phyloP scores from a whole-genome alignment of 2,113 vertebrate species.

The Hippocampus zosterae region DNA sequence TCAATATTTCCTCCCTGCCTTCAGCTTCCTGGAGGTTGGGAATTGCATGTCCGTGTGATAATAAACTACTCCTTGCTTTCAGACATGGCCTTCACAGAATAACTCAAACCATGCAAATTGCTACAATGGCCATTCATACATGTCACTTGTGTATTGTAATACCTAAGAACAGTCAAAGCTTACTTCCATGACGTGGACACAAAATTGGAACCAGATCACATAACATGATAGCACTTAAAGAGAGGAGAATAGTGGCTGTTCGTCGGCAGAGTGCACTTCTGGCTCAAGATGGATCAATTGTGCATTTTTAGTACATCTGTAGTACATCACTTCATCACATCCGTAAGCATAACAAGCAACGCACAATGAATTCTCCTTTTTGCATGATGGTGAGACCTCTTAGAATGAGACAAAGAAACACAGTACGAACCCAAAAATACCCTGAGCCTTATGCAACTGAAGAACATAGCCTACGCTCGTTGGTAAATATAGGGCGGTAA shows the following conservation, averaged over 20 bases:
- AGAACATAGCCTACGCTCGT: constrained; percentile 25
- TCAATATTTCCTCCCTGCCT: constrained; percentile 62
- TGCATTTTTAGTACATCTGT: constrained; percentile 46
- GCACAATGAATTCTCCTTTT: constrained; percentile 51
- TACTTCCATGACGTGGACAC: constrained; percentile 64
- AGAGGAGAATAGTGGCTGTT: constrained; percentile 47
- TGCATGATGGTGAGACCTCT: constrained; percentile 29
- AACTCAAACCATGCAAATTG: constrained; percentile 1
- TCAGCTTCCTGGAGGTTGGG: constrained; percentile 59
- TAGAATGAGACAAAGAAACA: not conserved
- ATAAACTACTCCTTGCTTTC: not conserved
- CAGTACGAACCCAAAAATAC: constrained; percentile 24
- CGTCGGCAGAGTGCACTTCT: constrained; percentile 54
- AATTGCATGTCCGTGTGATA: constrained; percentile 45
- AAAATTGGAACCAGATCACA: constrained; percentile 62
- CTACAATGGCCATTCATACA: constrained; percentile 4
- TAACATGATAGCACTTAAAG: constrained; percentile 59
- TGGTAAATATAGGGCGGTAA: constrained; percentile 38
- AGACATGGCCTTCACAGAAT: not conserved
- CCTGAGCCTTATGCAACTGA: constrained; percentile 35
- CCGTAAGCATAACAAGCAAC: constrained; percentile 46
- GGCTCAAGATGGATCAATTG: constrained; percentile 48
- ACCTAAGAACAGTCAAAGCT: constrained; percentile 42
- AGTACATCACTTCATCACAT: constrained; percentile 45
- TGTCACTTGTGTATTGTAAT: constrained; percentile 34